phyloP scores from a whole-genome alignment of 2,797 vertebrate genomes.

The Tokudaia tokunoshimensis region DNA sequence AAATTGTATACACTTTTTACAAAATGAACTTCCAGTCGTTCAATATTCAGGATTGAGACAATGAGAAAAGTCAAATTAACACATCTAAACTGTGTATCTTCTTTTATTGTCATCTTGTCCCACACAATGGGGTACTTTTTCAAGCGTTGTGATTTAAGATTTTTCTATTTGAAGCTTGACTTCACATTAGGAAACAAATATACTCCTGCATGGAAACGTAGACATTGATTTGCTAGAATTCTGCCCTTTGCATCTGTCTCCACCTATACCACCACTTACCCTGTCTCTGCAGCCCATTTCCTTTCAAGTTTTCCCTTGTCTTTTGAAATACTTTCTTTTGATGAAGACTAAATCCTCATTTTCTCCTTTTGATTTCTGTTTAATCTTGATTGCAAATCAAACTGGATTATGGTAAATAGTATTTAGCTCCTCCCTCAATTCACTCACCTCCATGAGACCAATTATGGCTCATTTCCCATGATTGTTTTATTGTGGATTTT shows the following conservation, averaged over 20 bases:
- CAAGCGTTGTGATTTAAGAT: background rate
- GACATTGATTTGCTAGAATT: constrained; percentile 49
- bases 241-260: constrained; percentile 36
- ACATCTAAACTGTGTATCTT: background rate
- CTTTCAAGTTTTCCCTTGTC: constrained; percentile 58
- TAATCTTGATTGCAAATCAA: constrained; percentile 77
- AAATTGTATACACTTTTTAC: background rate
- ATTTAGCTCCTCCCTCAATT: constrained; percentile 65
- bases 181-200: constrained; percentile 38
- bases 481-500: constrained; percentile 24
- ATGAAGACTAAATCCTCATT: constrained; percentile 71
- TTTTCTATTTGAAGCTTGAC: constrained; percentile 37
- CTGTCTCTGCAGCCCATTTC: constrained; percentile 50
- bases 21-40: constrained; percentile 27
- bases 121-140: background rate
- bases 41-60: background rate
- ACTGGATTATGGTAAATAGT: constrained; percentile 64
- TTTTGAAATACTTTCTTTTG: constrained; percentile 75
- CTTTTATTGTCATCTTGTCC: background rate
- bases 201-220: background rate
- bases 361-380: constrained; percentile 74
- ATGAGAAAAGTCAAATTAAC: background rate
- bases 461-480: constrained; percentile 16
- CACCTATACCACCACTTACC: background rate
- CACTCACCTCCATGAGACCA: constrained; percentile 69